Evolutionary conservation across 2,113 vertebrate genomes (phyloP).

Genomic region (Chrysemys picta): DNA sequence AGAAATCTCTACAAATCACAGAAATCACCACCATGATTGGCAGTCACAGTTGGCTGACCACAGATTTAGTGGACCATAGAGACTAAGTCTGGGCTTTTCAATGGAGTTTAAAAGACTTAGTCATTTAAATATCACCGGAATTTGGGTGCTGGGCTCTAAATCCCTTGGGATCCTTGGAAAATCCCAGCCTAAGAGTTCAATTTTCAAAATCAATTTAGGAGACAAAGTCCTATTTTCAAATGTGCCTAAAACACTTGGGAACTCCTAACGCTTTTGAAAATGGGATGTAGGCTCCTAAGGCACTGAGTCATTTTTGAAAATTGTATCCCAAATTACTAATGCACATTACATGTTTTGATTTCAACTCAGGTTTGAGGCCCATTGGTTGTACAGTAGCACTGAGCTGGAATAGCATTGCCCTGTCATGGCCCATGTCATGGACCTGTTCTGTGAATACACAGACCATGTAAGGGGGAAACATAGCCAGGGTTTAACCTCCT

Average conservation of each 20-base stretch:
- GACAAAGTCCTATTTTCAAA: accelerated
- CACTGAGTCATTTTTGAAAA: neutral
- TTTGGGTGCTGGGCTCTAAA: neutral
- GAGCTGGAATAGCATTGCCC: neutral
- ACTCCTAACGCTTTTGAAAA: neutral
- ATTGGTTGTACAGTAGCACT: neutral
- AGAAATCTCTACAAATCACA: neutral
- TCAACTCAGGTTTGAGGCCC: neutral
- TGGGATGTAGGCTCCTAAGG: neutral
- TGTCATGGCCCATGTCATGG: neutral
- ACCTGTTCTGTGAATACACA: neutral
- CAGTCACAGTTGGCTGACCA: neutral
- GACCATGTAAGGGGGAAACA: neutral
- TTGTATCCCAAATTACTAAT: neutral
- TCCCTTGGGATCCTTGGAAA: neutral
- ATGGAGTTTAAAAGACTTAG: neutral
- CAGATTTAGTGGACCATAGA: neutral
- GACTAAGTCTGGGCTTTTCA: neutral
- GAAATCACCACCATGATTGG: accelerated
- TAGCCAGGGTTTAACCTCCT: neutral
- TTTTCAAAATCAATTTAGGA: neutral
- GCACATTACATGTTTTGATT: neutral
- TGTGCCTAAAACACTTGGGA: neutral
- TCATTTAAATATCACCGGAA: neutral
- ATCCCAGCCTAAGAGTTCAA: neutral